Conservation (phyloP, 2,113 vertebrate species). For the Zapus hudsonius region DNA sequence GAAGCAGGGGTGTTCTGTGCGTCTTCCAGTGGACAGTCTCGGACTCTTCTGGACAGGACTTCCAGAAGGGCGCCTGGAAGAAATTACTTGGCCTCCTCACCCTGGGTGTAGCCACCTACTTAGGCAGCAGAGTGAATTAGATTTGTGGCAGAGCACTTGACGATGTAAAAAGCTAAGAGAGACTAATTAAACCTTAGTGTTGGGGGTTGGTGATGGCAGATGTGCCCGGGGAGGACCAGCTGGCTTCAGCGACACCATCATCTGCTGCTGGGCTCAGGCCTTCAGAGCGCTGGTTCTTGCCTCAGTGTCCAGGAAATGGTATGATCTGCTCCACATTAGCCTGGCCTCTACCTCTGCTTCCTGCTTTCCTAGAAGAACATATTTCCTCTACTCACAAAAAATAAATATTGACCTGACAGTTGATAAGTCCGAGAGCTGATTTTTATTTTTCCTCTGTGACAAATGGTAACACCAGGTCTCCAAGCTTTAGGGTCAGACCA, state of each 20-base stretch:
- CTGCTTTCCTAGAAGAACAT: conserved; percentile 22
- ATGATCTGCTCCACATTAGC: background rate
- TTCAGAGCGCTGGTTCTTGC: background rate
- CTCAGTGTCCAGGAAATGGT: conserved; percentile 31
- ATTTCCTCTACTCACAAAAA: conserved; percentile 44
- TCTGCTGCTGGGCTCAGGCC: background rate
- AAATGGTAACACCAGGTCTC: background rate
- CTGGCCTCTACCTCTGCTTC: conserved; percentile 16
- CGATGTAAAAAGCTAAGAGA: conserved; percentile 53
- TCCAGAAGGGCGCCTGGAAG: background rate
- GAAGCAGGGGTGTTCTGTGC: background rate
- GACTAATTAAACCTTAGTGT: conserved; percentile 53
- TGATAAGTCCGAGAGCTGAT: conserved; percentile 18
- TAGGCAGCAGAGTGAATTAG: conserved; percentile 30
- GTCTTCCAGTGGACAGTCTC: background rate
- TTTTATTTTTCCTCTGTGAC: background rate
- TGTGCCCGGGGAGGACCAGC: conserved; percentile 25
- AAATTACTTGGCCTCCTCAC: background rate
- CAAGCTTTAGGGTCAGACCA: background rate
- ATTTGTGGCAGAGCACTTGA: conserved; percentile 64
- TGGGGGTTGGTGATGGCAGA: conserved; percentile 28
- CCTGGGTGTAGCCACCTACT: conserved; percentile 28
- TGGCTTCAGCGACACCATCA: conserved; percentile 34
- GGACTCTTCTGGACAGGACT: background rate
- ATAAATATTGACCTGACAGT: conserved; percentile 32